Evolutionary conservation across 2,888 invertebrate species (phyloP).

Genomic region (Exocentrus adspersus): DNA sequence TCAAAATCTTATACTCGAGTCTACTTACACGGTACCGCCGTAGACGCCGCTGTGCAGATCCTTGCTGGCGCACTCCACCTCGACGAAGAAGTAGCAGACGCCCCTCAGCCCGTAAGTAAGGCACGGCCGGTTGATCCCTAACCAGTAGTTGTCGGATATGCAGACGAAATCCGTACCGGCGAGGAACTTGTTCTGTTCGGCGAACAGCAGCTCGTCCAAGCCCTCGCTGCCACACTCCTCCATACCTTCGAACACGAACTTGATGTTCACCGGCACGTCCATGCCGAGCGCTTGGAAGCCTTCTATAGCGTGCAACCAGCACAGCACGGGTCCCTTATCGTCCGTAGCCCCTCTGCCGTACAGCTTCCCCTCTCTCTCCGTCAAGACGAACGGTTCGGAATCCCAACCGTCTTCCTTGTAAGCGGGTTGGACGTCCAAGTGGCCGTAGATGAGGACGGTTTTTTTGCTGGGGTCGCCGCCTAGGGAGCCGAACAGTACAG

Average conservation of each 20-base stretch:
- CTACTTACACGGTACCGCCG: slow-evolving; percentile 25
- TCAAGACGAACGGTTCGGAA: slow-evolving; percentile 91
- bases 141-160: slow-evolving; percentile 98
- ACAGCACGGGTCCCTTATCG: slow-evolving; percentile 91
- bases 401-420: slow-evolving; percentile 93
- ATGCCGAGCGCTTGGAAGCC: slow-evolving; percentile 76
- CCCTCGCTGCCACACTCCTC: slow-evolving; percentile 97
- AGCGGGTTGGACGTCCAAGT: slow-evolving; percentile 98
- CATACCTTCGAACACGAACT: slow-evolving; percentile 97
- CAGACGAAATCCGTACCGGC: slow-evolving; percentile 91
- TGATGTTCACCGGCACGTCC: slow-evolving; percentile 75
- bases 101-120: slow-evolving; percentile 96
- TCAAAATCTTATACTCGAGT: no score
- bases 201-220: slow-evolving; percentile 81
- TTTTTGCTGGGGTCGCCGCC: slow-evolving; percentile 88
- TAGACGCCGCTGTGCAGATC: slow-evolving; percentile 76
- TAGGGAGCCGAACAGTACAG: slow-evolving; percentile 81
- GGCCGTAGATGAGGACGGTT: slow-evolving; percentile 94
- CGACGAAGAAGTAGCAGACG: slow-evolving; percentile 89
- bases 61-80: slow-evolving; percentile 86
- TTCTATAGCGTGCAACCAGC: slow-evolving; percentile 94
- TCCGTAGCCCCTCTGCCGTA: slow-evolving; percentile 90
- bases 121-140: slow-evolving; percentile 94
- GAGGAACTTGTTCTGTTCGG: slow-evolving; percentile 80
- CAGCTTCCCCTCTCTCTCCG: slow-evolving; percentile 86